These are phyloP conservation scores for Carollia perspicillata DNA, from an alignment of 2,113 vertebrate species.

Conservation along the genomic window DNA sequence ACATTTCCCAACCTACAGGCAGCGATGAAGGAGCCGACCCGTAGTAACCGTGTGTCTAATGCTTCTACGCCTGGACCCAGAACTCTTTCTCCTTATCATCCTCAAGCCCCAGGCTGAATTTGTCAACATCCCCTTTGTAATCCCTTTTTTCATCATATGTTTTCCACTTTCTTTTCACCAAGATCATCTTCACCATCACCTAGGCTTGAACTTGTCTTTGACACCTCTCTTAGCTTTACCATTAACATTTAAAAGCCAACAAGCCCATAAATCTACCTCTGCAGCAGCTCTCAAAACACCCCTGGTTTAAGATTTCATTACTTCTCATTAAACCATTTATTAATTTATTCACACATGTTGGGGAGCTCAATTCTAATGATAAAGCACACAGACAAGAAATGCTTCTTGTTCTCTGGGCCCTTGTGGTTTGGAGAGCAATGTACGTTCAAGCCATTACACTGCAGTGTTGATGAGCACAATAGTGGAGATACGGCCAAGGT, in stretches of 20 bases:
- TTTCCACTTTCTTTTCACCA: background rate
- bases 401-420: background rate
- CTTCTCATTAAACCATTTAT: background rate
- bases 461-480: background rate
- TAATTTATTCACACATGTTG: background rate
- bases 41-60: fast-evolving
- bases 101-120: background rate
- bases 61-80: background rate
- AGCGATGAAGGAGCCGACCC: background rate
- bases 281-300: background rate
- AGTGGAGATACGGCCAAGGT: background rate
- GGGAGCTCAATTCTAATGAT: background rate
- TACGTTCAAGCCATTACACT: background rate
- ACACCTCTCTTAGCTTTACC: background rate
- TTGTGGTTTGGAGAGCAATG: background rate
- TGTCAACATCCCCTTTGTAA: background rate
- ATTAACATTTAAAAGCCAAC: background rate
- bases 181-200: background rate
- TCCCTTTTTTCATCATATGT: background rate
- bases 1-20: background rate
- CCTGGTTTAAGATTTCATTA: background rate
- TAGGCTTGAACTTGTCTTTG: background rate
- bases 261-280: background rate
- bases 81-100: background rate
- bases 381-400: background rate